Conservation (phyloP, 2,797 vertebrate species). For the Mastacembelus armatus region DNA sequence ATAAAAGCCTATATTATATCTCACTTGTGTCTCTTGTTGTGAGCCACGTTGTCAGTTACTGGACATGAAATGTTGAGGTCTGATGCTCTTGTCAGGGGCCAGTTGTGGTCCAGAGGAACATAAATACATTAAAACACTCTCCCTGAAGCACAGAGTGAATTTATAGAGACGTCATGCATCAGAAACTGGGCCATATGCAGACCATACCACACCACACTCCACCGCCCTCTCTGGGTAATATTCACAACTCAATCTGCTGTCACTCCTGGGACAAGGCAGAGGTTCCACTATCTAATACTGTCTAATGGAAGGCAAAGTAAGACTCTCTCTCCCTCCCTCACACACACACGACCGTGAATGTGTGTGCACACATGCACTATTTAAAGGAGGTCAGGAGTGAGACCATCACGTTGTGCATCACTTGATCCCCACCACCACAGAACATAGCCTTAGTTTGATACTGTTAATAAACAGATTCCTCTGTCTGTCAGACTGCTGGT, state of each 20-base stretch:
- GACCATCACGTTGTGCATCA: constrained; percentile 5
- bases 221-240: constrained; percentile 46
- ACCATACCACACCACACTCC: constrained; percentile 32
- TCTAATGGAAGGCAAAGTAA: constrained; percentile 38
- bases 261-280: constrained; percentile 41
- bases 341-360: neutral
- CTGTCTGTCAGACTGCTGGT: constrained; percentile 22
- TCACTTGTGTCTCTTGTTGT: constrained; percentile 5
- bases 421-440: constrained; percentile 22
- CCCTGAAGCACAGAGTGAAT: constrained; percentile 48
- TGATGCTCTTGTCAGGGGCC: constrained; percentile 5
- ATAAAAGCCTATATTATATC: no score
- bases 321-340: neutral
- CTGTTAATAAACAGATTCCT: constrained; percentile 10
- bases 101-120: constrained; percentile 8
- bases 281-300: constrained; percentile 46
- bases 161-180: constrained; percentile 61
- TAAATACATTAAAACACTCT: constrained; percentile 27
- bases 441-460: constrained; percentile 16
- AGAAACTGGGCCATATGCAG: constrained; percentile 58
- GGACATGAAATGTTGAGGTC: constrained; percentile 15
- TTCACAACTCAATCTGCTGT: constrained; percentile 44
- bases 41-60: neutral
- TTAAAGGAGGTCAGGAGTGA: constrained; percentile 15
- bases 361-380: neutral